These are phyloP conservation scores for Gila orcuttii DNA, from an alignment of 2,113 vertebrate species.

Conservation along the genomic window DNA sequence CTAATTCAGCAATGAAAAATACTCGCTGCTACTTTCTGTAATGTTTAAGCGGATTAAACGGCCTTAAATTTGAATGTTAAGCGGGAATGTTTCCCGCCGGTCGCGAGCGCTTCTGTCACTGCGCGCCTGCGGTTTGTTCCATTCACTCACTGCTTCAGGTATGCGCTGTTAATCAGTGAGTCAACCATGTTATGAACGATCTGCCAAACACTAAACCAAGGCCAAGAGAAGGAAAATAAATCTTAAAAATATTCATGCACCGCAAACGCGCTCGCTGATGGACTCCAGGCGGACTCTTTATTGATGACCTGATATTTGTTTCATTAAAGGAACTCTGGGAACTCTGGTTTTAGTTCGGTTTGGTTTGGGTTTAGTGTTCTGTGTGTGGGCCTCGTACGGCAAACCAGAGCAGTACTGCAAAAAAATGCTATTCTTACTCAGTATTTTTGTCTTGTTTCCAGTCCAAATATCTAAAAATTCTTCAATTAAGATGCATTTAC, in stretches of 20 bases:
- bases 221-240: conserved; percentile 48
- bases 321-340: conserved; percentile 2
- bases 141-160: conserved; percentile 32
- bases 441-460: too few species aligned
- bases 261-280: not conserved
- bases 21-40: not conserved
- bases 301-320: conserved; percentile 26
- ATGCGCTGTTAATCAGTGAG: conserved; percentile 35
- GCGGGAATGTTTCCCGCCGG: not conserved
- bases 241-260: conserved; percentile 19
- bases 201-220: conserved; percentile 46
- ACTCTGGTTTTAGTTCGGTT: not conserved
- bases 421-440: too few species aligned
- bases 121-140: conserved; percentile 17
- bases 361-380: not conserved
- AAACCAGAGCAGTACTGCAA: too few species aligned
- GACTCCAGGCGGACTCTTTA: conserved; percentile 37
- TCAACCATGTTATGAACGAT: conserved; percentile 54
- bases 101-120: not conserved
- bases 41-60: not conserved
- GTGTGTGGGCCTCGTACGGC: not conserved
- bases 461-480: too few species aligned
- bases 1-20: not conserved
- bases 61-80: not conserved
- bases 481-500: too few species aligned